Evolutionary conservation across 1,140 invertebrate species (phyloP).

Genomic region (Danaus plexippus): DNA sequence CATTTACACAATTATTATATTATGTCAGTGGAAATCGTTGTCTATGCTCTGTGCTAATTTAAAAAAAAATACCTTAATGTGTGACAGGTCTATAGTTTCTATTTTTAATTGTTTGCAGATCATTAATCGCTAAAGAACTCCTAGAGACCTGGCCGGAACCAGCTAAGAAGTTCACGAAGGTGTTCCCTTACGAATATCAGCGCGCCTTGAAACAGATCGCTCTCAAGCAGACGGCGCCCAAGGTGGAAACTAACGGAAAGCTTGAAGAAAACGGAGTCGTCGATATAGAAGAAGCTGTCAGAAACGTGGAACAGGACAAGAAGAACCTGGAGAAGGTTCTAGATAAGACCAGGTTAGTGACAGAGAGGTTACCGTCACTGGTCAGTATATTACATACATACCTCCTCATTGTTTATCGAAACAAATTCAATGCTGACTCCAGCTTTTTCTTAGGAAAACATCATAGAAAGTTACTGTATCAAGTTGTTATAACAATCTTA

Average conservation of each 20-base stretch:
- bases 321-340: conserved; percentile 85
- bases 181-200: conserved; percentile 98
- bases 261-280: conserved; percentile 54
- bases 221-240: conserved; percentile 65
- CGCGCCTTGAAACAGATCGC: conserved; percentile 86
- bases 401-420: too few relatives aligned
- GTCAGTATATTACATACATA: too few relatives aligned
- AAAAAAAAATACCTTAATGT: too few relatives aligned
- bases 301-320: conserved; percentile 77
- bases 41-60: too few relatives aligned
- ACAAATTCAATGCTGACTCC: too few relatives aligned
- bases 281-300: conserved; percentile 65
- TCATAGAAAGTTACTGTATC: too few relatives aligned
- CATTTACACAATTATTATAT: too few relatives aligned
- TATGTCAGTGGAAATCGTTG: too few relatives aligned
- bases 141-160: conserved; percentile 87
- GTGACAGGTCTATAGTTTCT: too few relatives aligned
- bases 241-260: conserved; percentile 44
- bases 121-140: conserved; percentile 85
- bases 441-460: too few relatives aligned
- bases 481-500: too few relatives aligned
- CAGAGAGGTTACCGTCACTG: too few relatives aligned
- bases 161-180: conserved; percentile 91
- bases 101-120: conserved; percentile 59
- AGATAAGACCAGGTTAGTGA: conserved; percentile 86